Base-by-base conservation (phyloP, 2,888 invertebrate species). In the Altica lythri region DNA sequence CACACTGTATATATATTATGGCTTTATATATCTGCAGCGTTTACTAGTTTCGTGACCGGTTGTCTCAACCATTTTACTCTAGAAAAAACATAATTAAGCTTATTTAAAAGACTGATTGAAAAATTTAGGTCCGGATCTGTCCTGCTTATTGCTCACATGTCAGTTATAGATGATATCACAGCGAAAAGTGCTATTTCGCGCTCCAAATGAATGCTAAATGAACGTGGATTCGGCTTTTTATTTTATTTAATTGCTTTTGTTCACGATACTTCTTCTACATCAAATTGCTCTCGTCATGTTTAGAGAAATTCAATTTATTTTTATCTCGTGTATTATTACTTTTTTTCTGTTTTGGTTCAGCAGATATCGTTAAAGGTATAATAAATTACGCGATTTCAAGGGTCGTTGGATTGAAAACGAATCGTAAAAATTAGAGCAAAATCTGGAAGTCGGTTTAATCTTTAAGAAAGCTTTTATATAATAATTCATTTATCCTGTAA, bases 151-250 rank as follows among this genome's bases (percentile, higher is more conserved):
- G 57, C 65, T 59, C 65, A 54, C 63, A 59, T 62, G 63, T 62
- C 63, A 59, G 59, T 50, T 61, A 12, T 43, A 55, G 66, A 65
- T 64, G 45, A 55, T 63, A 67, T 67, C 66, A 48, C 42, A 55
- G 30, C 51, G 48, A 60, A 65, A 66, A 62, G 59, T 60, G 59
- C 59, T 61, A 61, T 63, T 67, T 66, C 49, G 55, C 57, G 51
- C 54, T 61, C 53, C 34, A 55, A 64, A 63, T 57, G 57, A 66
- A 65, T 61, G 60, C 57, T 57, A 63, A 65, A 63, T 62, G 63
- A 52, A 63, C 59, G 63, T 64, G 61, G 60, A 55, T 57, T 52
- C 30, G 19, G 32, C 45, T 46, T 58, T 48, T 45, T 53, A 53
- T 56, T 19, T 29, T 38, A 51, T 53, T 52, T 60, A 57, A 57